Conservation (phyloP, 1,140 invertebrate species). For the roundworm (Caenorhabditis elegans) region WBcel235 BX284605.5:6959501-6960000, state of each 20-base stretch:
- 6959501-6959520: not conserved
- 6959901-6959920: not conserved
- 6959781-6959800: not conserved
- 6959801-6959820: not conserved
- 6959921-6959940: conserved; percentile 1
- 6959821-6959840: not conserved
- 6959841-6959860: not conserved
- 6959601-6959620: not conserved
- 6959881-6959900: no score
- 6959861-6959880: not conserved
- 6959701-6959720: no score
- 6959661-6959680: not conserved
- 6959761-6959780: not conserved
- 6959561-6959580: conserved; percentile 24
- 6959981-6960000: conserved; percentile 11
- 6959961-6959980: not conserved
- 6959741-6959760: not conserved
- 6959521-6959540: not conserved
- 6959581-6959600: conserved; percentile 28
- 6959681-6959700: not conserved
- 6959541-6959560: not conserved
- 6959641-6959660: conserved; percentile 24
- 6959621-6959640: not conserved
- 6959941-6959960: not conserved
- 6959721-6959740: no score